phyloP scores from a whole-genome alignment of 2,797 vertebrate genomes.

The Telmatherina bonti region DNA sequence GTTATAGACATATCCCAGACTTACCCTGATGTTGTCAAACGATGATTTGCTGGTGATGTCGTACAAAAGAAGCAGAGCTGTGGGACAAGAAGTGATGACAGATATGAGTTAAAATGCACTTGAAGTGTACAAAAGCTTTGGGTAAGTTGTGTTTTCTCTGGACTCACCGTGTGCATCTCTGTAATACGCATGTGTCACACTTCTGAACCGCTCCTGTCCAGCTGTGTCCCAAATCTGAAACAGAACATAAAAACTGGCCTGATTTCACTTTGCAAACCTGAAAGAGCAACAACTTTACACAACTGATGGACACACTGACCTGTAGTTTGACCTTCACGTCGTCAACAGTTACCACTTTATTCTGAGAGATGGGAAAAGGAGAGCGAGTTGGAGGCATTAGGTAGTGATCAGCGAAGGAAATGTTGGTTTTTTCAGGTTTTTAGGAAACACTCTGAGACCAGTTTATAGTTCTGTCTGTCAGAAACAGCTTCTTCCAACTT shows the following conservation, averaged over 20 bases:
- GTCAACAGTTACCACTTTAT: conserved; percentile 77
- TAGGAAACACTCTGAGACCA: too few species aligned
- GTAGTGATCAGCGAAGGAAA: not conserved
- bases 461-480: too few species aligned
- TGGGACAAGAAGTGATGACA: conserved; percentile 18
- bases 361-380: conserved; percentile 54
- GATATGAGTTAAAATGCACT: not conserved
- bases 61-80: conserved; percentile 92
- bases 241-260: conserved; percentile 23
- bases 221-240: conserved; percentile 93
- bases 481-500: too few species aligned
- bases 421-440: not conserved
- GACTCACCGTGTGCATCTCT: conserved; percentile 89
- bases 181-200: conserved; percentile 92
- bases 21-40: conserved; percentile 92
- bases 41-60: conserved; percentile 93
- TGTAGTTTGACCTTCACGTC: conserved; percentile 73
- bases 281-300: conserved; percentile 15
- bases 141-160: not conserved
- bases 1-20: conserved; percentile 51
- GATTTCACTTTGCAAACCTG: conserved; percentile 26
- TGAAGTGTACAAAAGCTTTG: not conserved
- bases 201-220: conserved; percentile 90
- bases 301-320: conserved; percentile 55
- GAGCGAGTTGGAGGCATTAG: too few species aligned